Conservation (phyloP, 2,113 vertebrate genomes). For the Dunckerocampus dactyliophorus region DNA sequence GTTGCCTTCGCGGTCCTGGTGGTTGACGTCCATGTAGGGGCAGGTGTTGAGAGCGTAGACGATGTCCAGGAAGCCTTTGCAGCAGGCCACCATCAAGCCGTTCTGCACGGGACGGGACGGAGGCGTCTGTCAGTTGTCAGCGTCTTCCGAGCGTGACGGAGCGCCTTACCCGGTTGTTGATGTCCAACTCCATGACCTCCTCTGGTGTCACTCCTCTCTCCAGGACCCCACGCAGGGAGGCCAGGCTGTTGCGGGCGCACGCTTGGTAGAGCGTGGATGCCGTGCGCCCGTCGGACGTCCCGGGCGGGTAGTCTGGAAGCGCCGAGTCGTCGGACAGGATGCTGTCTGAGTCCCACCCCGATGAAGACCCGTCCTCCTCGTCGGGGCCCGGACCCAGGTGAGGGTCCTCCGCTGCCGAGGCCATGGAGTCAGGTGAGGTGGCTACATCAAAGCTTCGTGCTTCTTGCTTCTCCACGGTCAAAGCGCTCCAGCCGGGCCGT, state of each 20-base stretch:
- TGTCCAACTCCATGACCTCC: conserved; percentile 77
- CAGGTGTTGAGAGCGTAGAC: conserved; percentile 75
- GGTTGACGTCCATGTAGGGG: conserved; percentile 81
- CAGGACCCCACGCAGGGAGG: conserved; percentile 67
- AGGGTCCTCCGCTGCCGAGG: conserved; percentile 41
- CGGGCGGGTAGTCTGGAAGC: conserved; percentile 58
- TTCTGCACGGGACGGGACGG: conserved; percentile 67
- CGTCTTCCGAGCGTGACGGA: not conserved
- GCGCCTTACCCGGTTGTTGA: conserved; percentile 79
- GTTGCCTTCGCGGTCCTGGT: conserved; percentile 88
- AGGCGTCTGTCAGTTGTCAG: not conserved
- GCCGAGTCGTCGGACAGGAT: conserved; percentile 74
- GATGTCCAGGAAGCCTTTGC: conserved; percentile 75
- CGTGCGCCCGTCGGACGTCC: accelerated
- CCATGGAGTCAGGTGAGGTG: conserved; percentile 53
- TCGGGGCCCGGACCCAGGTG: conserved; percentile 52
- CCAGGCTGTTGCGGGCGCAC: conserved; percentile 71
- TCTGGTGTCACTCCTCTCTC: conserved; percentile 70
- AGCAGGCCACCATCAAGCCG: conserved; percentile 82
- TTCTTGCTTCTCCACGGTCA: no score
- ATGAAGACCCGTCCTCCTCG: conserved; percentile 36
- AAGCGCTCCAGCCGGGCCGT: no score
- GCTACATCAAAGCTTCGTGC: conserved; percentile 27
- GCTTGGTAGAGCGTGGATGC: conserved; percentile 72
- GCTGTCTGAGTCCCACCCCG: conserved; percentile 66